Conservation (phyloP, 2,888 invertebrate species). For the Drosophila sordidula region DNA sequence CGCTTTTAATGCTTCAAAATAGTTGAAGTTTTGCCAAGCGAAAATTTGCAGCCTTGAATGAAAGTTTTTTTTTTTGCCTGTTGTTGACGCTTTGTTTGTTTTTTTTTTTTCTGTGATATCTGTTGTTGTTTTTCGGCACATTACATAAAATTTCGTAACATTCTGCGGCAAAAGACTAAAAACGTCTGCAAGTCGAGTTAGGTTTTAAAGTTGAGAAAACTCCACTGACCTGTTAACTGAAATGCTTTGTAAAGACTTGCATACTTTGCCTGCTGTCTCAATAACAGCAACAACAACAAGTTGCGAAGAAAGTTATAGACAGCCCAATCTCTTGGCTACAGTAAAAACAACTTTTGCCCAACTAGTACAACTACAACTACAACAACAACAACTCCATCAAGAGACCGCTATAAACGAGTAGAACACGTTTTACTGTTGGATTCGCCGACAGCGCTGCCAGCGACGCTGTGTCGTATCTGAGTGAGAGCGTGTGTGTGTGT, state of each 20-base stretch:
- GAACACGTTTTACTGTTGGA: constrained; percentile 78
- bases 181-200: constrained; percentile 56
- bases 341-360: constrained; percentile 80
- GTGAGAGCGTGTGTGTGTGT: constrained; percentile 18
- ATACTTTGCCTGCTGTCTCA: constrained; percentile 65
- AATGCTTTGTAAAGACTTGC: constrained; percentile 72
- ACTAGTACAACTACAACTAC: constrained; percentile 61
- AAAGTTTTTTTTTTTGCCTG: constrained; percentile 52
- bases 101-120: constrained; percentile 16
- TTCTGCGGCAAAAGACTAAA: constrained; percentile 72
- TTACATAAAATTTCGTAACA: constrained; percentile 80
- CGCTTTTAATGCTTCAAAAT: constrained; percentile 27
- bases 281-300: constrained; percentile 54
- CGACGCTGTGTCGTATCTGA: constrained; percentile 16
- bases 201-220: constrained; percentile 79
- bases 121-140: constrained; percentile 67
- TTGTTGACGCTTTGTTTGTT: constrained; percentile 37
- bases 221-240: constrained; percentile 79
- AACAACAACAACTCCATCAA: constrained; percentile 18
- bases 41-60: constrained; percentile 59
- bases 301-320: constrained; percentile 76
- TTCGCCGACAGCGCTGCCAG: constrained; percentile 45
- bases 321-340: constrained; percentile 67
- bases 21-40: constrained; percentile 51
- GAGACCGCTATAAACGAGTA: constrained; percentile 62